Evolutionary conservation across 2,888 invertebrate genomes (phyloP), one percentile per base, ranked within the genome.

Genomic region (Cynaeus angustus): DNA sequence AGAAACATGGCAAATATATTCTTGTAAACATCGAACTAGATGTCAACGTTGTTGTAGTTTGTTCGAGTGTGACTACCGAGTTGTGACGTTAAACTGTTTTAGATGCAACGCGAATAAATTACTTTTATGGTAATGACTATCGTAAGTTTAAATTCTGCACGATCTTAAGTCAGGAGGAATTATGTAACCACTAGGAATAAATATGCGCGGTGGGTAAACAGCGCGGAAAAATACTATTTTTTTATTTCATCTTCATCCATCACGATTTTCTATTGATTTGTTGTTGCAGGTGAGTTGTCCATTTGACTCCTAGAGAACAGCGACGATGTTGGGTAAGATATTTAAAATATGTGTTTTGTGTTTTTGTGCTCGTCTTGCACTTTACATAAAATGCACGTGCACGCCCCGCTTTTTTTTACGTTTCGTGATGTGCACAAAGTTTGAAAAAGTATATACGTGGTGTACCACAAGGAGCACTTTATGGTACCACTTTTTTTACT

Each of bases 241-340:
- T 21, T 21, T 21, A 21, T 21, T 21, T 21, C 21, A 21, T 21
- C 21, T 21, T 21, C 21, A 21, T 21, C 1, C 21, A 21, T 21
- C 21, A 21, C 21, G 21, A 21, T 21, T 21, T 4, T 21, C 2
- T 21, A 21, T 21, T 21, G 21, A 21, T 21, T 21, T 46, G 10
- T 46, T 46, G 14, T 46, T 46, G 7, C 46, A 46, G 46, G 46
- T 46, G 46, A 46, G 46, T 46, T 46, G 16, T n/a, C 9, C 21
- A 46, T 46, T 46, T 46, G 46, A 46, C 46, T 46, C 46, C n/a
- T 46, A 8, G 46, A 26, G 16, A 16, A 9, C 46, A 5, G 46
- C 26, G 26, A 46, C 46, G 1, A 46, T 46, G 46, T 46, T 46
- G 46, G 46, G 46, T 46, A 46, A 46, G 46, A 21, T 9, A 13